Evolutionary conservation across 2,113 vertebrate genomes (phyloP).

Genomic region (Tiliqua scincoides): DNA sequence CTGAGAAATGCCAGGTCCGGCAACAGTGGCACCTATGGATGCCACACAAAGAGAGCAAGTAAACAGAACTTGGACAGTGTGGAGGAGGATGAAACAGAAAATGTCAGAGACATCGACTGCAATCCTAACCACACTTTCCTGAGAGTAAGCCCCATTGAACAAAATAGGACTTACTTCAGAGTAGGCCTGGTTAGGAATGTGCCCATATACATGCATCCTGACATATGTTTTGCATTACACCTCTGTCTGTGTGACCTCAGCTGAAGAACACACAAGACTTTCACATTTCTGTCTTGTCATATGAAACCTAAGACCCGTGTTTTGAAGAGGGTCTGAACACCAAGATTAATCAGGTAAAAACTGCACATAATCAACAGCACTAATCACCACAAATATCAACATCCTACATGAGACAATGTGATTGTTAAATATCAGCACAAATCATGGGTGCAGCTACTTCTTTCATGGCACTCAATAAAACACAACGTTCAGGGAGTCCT

Average conservation of each 20-base stretch:
- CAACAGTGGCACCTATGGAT: not conserved
- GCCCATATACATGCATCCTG: not conserved
- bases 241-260: not conserved
- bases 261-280: not conserved
- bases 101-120: not conserved
- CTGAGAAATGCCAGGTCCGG: not conserved
- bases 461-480: constrained; percentile 46
- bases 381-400: not conserved
- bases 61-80: too few relatives aligned
- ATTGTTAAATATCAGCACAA: constrained; percentile 15
- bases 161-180: too few relatives aligned
- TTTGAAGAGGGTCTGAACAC: not conserved
- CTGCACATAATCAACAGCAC: not conserved
- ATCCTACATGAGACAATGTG: not conserved
- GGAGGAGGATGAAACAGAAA: not conserved
- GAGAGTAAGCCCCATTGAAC: too few relatives aligned
- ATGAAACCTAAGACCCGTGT: not conserved
- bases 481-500: not conserved
- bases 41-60: not conserved
- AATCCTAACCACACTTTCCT: too few relatives aligned
- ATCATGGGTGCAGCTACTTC: constrained; percentile 44
- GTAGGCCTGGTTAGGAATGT: too few relatives aligned
- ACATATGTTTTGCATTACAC: not conserved
- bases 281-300: rapidly evolving
- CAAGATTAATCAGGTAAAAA: rapidly evolving